phyloP scores from a whole-genome alignment of 2,113 vertebrate species.

The Arothron firmamentum region DNA sequence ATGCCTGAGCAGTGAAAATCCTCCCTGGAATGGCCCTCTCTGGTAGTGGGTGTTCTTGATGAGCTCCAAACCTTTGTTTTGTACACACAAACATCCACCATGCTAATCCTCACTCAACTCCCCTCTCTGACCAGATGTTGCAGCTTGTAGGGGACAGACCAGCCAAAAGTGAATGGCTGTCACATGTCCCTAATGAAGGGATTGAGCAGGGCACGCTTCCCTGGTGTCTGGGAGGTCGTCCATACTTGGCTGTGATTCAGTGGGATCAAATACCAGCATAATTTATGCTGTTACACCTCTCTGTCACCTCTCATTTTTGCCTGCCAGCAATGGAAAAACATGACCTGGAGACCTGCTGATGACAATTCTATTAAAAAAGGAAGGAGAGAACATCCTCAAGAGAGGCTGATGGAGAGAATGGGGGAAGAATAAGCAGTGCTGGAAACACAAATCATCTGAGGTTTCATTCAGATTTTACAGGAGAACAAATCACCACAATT shows the following conservation, averaged over 20 bases:
- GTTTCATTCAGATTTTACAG: constrained; percentile 3
- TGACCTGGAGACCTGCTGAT: constrained; percentile 20
- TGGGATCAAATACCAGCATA: constrained; percentile 32
- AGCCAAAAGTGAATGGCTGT: constrained; percentile 41
- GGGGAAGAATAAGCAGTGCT: no score
- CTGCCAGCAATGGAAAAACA: constrained; percentile 21
- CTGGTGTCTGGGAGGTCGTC: constrained; percentile 26
- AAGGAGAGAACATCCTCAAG: neutral
- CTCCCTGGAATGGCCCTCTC: neutral
- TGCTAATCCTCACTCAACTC: constrained; percentile 59
- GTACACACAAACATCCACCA: constrained; percentile 58
- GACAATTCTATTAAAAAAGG: constrained; percentile 21
- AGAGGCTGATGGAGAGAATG: neutral
- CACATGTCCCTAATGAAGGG: constrained; percentile 53
- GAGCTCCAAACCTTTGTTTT: constrained; percentile 48
- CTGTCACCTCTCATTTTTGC: constrained; percentile 20
- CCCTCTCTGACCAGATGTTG: constrained; percentile 64
- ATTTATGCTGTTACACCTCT: constrained; percentile 40
- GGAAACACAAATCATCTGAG: no score
- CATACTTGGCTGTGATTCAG: constrained; percentile 23
- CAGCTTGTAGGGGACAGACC: constrained; percentile 49
- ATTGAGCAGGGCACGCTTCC: constrained; percentile 25
- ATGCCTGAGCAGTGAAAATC: neutral
- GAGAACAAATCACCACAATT: neutral
- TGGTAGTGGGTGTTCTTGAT: constrained; percentile 37